phyloP scores from a whole-genome alignment of 2,888 invertebrate genomes.

The Resseliella maxima region DNA sequence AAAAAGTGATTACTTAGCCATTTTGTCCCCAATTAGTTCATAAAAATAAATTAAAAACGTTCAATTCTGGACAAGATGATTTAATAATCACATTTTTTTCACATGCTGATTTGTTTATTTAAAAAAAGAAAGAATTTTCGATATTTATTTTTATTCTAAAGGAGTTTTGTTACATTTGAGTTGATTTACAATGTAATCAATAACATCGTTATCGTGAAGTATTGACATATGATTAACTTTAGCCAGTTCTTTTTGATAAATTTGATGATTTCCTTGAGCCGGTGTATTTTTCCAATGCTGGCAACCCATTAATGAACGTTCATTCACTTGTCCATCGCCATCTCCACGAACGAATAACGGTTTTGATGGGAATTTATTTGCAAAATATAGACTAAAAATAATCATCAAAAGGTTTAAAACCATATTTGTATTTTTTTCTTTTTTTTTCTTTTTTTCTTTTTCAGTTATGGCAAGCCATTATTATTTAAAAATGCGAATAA shows the following conservation, averaged over 20 bases:
- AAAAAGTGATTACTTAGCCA: too few species aligned
- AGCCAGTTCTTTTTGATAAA: constrained; percentile 62
- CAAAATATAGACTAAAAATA: constrained; percentile 63
- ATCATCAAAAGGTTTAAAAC: constrained; percentile 11
- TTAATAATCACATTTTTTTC: too few species aligned
- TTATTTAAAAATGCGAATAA: neutral
- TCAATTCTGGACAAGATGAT: too few species aligned
- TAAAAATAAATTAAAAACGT: too few species aligned
- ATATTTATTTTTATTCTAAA: neutral
- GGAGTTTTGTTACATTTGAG: too few species aligned
- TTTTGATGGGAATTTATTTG: constrained; percentile 61
- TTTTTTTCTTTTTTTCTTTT: neutral
- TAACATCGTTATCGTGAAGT: constrained; percentile 73
- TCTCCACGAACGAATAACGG: constrained; percentile 74
- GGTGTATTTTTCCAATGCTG: constrained; percentile 78
- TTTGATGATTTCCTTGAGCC: constrained; percentile 68
- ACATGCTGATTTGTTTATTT: too few species aligned
- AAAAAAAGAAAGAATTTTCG: neutral
- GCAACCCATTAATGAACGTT: constrained; percentile 87
- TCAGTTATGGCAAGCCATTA: neutral
- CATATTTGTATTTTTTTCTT: too few species aligned
- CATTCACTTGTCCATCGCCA: constrained; percentile 97
- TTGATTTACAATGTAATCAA: constrained; percentile 73
- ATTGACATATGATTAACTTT: constrained; percentile 85
- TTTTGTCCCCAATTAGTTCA: too few species aligned